A percentile compares a stretch with the other conserved stretches of the same genome.
Evolutionary conservation across 2,797 vertebrate species (phyloP).

Genomic region (Anguilla pacifica): DNA sequence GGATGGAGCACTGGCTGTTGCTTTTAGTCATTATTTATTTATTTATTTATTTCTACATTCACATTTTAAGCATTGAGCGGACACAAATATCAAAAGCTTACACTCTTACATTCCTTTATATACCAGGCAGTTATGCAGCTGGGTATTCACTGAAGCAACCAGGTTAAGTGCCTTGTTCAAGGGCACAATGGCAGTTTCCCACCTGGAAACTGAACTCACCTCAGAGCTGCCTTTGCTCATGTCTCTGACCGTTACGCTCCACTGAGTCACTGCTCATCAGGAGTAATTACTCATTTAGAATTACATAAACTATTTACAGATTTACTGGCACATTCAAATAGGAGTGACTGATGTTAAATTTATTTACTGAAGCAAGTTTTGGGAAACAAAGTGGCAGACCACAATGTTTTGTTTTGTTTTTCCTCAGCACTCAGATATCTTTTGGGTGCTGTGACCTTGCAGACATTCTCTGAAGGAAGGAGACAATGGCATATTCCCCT

Average conservation of each 20-base stretch:
- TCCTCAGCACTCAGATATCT: slow-evolving; percentile 15
- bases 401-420: background rate
- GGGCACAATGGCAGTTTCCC: background rate
- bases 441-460: slow-evolving; percentile 1
- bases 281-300: background rate
- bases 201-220: slow-evolving; percentile 9
- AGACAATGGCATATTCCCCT: slow-evolving; percentile 1
- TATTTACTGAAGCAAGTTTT: background rate
- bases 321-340: background rate
- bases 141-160: background rate
- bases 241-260: background rate
- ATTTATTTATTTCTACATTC: too few relatives aligned
- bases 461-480: slow-evolving; percentile 19
- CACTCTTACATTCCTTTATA: too few relatives aligned
- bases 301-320: too few relatives aligned
- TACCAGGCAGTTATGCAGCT: background rate
- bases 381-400: background rate
- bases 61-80: too few relatives aligned
- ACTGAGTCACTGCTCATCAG: background rate
- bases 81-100: too few relatives aligned
- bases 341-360: background rate
- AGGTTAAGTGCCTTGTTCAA: background rate
- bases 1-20: background rate
- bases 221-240: background rate
- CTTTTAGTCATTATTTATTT: background rate